A percentile compares a stretch with the other conserved stretches of the same genome.
Evolutionary conservation across 2,888 invertebrate genomes (phyloP).

Genomic region (Onchidella celtica): DNA sequence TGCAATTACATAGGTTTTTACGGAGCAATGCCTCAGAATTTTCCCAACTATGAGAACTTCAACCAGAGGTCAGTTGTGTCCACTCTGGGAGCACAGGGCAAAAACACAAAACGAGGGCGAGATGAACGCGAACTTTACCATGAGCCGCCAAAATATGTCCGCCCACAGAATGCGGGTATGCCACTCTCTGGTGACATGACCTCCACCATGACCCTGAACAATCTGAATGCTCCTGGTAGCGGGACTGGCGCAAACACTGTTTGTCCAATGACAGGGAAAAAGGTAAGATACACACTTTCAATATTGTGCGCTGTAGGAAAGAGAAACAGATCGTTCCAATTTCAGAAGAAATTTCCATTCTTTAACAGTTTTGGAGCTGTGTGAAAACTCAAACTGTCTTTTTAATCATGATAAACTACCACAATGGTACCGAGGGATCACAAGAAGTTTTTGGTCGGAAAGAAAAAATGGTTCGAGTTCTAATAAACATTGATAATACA

Average conservation of each 20-base stretch:
- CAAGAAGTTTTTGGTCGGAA: too few species aligned
- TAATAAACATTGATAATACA: too few species aligned
- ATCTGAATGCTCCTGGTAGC: not conserved
- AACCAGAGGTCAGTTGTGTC: not conserved
- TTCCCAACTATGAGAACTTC: slow-evolving; percentile 12
- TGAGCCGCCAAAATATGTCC: slow-evolving; percentile 15
- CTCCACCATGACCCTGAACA: not conserved
- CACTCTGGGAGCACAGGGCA: not conserved
- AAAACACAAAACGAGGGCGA: not conserved
- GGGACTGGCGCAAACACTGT: not conserved
- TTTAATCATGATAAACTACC: too few species aligned
- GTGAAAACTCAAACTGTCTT: too few species aligned
- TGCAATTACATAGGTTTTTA: not conserved
- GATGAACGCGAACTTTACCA: slow-evolving; percentile 1
- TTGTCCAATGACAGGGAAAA: not conserved
- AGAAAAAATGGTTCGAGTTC: too few species aligned
- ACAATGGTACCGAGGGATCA: too few species aligned
- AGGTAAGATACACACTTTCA: too few species aligned
- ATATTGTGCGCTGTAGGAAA: too few species aligned
- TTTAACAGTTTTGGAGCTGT: too few species aligned
- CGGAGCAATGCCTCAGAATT: not conserved
- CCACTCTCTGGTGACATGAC: not conserved
- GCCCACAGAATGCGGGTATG: not conserved
- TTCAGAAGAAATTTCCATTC: too few species aligned
- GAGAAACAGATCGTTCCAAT: too few species aligned